Base-by-base conservation (phyloP, 2,888 invertebrate species). In the Dysmachus trigonus region DNA sequence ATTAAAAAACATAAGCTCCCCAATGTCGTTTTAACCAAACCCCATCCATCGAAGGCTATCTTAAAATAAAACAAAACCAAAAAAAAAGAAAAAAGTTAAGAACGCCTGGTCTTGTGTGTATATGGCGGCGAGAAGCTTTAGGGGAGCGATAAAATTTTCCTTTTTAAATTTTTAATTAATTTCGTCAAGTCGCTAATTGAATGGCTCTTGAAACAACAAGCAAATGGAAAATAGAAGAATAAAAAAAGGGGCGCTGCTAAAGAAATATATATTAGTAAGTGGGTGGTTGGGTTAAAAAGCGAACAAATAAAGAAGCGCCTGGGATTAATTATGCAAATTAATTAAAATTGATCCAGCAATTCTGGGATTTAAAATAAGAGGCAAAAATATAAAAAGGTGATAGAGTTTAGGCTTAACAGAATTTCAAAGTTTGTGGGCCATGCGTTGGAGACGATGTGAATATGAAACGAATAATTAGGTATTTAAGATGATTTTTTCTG, bases 261-360 rank as follows among this genome's bases (percentile, higher is more conserved):
- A 62, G 8, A 62, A 3, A 18, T 47, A 62, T n/a, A 18, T 53
- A n/a, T 0, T n/a, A n/a, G 47, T 47, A n/a, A 7, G 18, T 22
- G 62, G 62, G 62, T 62, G 62, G 62, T 27, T 27, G 22, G 27
- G 62, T 62, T 62, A 62, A 62, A 62, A 62, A 62, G 22, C 22
- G 62, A 62, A 27, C 22, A 62, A 27, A 10, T 10, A 62, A 62
- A 62, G 27, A 18, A 62, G 27, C 62, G 7, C 2, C 22, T 22
- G 76, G 38, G 73, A 87, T 86, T 87, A 87, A 87, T 87, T 87
- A 87, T 87, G 87, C 81, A 87, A 87, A 87, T 87, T 87, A 87
- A 86, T 87, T 86, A 87, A 85, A 87, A 87, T 83, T 87, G 87
- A 87, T 87, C 86, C 86, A 86, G 77, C 41, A 83, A 84, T 62